These are phyloP conservation scores for Hycleus phaleratus DNA, from an alignment of 1,140 invertebrate species.

Conservation along the genomic window DNA sequence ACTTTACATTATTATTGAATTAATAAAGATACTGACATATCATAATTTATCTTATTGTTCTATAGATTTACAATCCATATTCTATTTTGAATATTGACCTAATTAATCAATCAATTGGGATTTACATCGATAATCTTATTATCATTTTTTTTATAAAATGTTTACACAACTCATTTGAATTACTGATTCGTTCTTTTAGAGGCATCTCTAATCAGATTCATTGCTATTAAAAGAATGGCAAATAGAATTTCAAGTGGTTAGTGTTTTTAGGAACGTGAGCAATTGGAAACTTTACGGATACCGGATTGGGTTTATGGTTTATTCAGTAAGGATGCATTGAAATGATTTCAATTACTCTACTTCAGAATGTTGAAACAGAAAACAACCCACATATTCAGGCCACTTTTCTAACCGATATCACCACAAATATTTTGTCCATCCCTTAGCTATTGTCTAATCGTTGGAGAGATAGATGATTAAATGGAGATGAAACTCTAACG, in stretches of 20 bases:
- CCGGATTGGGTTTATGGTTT: slow-evolving; percentile 25
- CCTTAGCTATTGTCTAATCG: no score
- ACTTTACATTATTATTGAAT: slow-evolving; percentile 14
- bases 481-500: neutral
- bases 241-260: neutral
- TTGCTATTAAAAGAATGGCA: neutral
- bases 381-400: no score
- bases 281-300: slow-evolving; percentile 18
- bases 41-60: slow-evolving; percentile 23
- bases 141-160: no score
- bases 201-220: neutral
- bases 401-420: no score
- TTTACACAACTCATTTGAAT: neutral
- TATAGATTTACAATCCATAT: neutral
- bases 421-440: no score
- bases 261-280: slow-evolving; percentile 11
- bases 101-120: no score
- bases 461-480: neutral
- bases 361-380: neutral
- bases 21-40: slow-evolving; percentile 5
- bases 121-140: no score
- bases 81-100: no score
- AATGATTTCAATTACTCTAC: slow-evolving; percentile 33
- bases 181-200: neutral
- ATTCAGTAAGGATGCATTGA: slow-evolving; percentile 29